phyloP scores from a whole-genome alignment of 23 tunicate genomes.

The Diplosoma virens region DNA sequence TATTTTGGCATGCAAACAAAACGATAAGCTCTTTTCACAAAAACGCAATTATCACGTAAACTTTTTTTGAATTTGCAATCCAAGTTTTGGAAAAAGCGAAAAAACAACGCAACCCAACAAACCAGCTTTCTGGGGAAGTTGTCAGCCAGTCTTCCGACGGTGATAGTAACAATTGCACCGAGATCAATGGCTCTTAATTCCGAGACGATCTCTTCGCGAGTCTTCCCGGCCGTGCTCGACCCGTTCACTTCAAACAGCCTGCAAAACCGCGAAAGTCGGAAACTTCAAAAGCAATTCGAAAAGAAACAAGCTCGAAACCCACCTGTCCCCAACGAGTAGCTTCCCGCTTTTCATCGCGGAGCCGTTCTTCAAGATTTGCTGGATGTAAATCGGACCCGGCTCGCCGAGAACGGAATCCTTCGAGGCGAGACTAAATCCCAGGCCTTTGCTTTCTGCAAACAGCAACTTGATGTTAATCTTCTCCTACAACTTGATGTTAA shows the following conservation, averaged over 20 bases:
- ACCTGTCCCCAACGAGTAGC: slow-evolving; percentile 82
- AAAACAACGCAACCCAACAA: slow-evolving; percentile 14
- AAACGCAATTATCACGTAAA: too few species aligned
- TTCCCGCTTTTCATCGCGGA: slow-evolving; percentile 83
- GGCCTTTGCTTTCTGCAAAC: slow-evolving; percentile 47
- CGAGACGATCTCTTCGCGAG: slow-evolving; percentile 64
- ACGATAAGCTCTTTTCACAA: too few species aligned
- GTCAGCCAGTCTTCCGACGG: slow-evolving; percentile 56
- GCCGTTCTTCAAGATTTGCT: slow-evolving; percentile 71
- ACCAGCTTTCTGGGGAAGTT: slow-evolving; percentile 81
- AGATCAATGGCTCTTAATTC: slow-evolving; percentile 44
- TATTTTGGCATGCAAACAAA: too few species aligned
- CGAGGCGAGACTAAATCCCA: slow-evolving; percentile 88
- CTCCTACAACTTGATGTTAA: too few species aligned
- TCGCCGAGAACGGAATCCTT: slow-evolving; percentile 68
- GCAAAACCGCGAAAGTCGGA: background rate
- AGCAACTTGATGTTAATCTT: too few species aligned
- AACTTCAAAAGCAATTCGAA: background rate
- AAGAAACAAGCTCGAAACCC: slow-evolving; percentile 7
- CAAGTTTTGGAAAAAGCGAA: too few species aligned
- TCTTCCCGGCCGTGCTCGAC: slow-evolving; percentile 36
- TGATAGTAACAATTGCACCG: slow-evolving; percentile 47
- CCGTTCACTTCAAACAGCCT: slow-evolving; percentile 82
- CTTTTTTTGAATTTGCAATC: too few species aligned
- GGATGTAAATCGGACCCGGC: slow-evolving; percentile 71